These are phyloP conservation scores for Drosophila rellima DNA, from an alignment of 2,888 invertebrate genomes.

Conservation along the genomic window DNA sequence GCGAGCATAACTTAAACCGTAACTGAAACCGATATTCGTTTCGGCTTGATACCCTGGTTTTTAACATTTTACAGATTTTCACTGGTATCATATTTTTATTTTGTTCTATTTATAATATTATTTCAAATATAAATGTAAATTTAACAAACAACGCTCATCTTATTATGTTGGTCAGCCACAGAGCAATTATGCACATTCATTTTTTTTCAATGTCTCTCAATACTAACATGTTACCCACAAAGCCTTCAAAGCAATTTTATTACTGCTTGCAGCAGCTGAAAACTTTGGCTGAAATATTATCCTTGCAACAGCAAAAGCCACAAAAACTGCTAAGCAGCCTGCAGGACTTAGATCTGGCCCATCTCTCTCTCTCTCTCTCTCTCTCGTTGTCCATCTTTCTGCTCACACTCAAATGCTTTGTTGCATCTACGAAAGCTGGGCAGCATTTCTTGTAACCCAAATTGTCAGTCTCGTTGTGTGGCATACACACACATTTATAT, in stretches of 20 bases:
- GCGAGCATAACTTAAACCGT: too few relatives aligned
- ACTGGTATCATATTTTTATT: neutral
- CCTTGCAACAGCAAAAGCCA: constrained; percentile 67
- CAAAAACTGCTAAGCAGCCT: constrained; percentile 71
- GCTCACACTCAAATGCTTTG: constrained; percentile 38
- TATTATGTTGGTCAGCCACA: constrained; percentile 1
- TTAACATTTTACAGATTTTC: too few relatives aligned
- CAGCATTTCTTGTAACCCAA: constrained; percentile 57
- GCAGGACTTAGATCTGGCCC: constrained; percentile 35
- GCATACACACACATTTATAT: constrained; percentile 23
- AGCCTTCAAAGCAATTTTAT: constrained; percentile 61
- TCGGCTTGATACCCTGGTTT: too few relatives aligned
- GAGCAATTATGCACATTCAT: constrained; percentile 36
- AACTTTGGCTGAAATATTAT: constrained; percentile 71
- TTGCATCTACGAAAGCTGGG: constrained; percentile 35
- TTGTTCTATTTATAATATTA: neutral
- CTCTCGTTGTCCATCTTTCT: constrained; percentile 1
- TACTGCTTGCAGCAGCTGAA: constrained; percentile 45
- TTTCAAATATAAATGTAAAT: neutral
- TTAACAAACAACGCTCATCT: neutral
- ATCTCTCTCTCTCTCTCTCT: neutral
- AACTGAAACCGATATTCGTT: too few relatives aligned
- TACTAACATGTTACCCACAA: constrained; percentile 35
- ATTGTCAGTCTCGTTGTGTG: constrained; percentile 67
- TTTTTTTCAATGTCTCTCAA: constrained; percentile 21